Base-by-base conservation (phyloP, 2,797 vertebrate species). In the Myoxocephalus aenaeus region DNA sequence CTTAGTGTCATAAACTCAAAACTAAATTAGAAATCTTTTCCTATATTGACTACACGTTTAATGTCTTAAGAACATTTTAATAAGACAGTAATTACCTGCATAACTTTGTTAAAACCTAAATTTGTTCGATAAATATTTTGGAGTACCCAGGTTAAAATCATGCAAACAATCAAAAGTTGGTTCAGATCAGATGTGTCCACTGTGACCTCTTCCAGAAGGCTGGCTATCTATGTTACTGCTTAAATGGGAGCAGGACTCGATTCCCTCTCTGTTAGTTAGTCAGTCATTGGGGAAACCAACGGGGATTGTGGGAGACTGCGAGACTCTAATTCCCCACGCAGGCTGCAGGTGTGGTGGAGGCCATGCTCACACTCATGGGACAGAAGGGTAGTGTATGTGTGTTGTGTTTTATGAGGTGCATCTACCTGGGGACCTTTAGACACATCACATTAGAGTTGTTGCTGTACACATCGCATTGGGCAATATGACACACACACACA, bases 281-380 rank as follows among this genome's bases (percentile, higher is more conserved):
- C 77, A 86, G 74, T 90, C 86, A 92, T 90, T 91, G 86, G 89
- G 88, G 91, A 91, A 87, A 87, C 84, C 74, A 38, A 80, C 73
- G 85, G 89, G 81, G 85, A 87, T 74, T 90, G 89, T 87, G 86
- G 87, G 85, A 94, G 86, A 91, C 77, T 71, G 82, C 36, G 29
- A 73, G 44, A 75, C 80, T 87, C 72, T 65, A 90, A 94, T 95
- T 95, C 95, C 94, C 94, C 71, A 72, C 79, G 85, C 82, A 91
- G 93, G 93, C 91, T 95, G 94, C 95, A 96, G 95, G 95, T 96
- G 95, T 93, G 92, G 73, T 84, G 85, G 82, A 93, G 90, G 88
- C 85, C 88, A 62, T 56, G 80, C 82, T 88, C 71, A 84, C 82
- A 87, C 94, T 87, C 94, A 36, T 71, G 94, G 93, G 95, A 94